A percentile compares a stretch with the other conserved stretches of the same genome.
phyloP scores from a whole-genome alignment of 2,888 invertebrate species.

The Eurytoma californica region DNA sequence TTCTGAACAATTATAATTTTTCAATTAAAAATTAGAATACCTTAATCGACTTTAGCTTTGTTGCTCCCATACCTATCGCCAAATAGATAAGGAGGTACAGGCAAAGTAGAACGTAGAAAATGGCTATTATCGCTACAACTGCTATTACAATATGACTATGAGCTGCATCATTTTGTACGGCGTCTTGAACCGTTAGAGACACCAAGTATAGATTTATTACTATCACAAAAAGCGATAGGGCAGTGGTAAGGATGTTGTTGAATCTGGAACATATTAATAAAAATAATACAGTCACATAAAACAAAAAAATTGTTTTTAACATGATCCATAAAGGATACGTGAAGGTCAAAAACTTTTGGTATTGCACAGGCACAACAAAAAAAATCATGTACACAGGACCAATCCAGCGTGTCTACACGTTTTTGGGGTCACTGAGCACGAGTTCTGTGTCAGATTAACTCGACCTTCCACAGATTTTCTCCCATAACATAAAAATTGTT shows the following conservation, averaged over 20 bases:
- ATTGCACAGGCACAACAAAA: too few species aligned
- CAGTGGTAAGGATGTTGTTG: slow-evolving; percentile 25
- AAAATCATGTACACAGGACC: too few species aligned
- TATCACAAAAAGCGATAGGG: slow-evolving; percentile 34
- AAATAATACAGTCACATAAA: not conserved
- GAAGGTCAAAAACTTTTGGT: too few species aligned
- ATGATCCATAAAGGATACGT: too few species aligned
- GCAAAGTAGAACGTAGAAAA: slow-evolving; percentile 32
- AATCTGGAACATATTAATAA: slow-evolving; percentile 14
- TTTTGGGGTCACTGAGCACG: too few species aligned
- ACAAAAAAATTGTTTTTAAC: too few species aligned
- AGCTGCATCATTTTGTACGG: not conserved
- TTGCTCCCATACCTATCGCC: slow-evolving; percentile 40
- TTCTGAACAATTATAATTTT: not conserved
- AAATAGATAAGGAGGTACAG: slow-evolving; percentile 40
- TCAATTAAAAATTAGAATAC: slow-evolving; percentile 6
- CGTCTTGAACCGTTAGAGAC: not conserved
- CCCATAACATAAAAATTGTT: too few species aligned
- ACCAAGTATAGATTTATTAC: slow-evolving; percentile 39
- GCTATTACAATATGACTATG: not conserved
- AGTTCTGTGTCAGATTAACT: too few species aligned
- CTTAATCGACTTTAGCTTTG: slow-evolving; percentile 6
- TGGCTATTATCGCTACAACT: not conserved
- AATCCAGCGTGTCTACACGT: too few species aligned
- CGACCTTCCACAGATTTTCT: too few species aligned